Conservation (phyloP, 2,113 vertebrate genomes). For the Psilopsiagon aymara region DNA sequence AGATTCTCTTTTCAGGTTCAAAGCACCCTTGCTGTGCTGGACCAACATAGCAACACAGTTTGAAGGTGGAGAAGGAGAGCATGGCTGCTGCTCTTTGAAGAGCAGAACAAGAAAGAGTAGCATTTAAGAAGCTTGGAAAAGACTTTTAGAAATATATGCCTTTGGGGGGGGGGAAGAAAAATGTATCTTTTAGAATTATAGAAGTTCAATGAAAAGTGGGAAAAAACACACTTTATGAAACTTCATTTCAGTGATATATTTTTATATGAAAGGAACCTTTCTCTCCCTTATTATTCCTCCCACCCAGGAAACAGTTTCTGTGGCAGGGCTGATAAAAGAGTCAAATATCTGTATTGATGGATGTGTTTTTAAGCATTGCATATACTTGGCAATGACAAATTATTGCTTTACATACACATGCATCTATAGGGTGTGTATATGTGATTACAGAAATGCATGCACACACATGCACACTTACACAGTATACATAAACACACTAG, state of each 20-base stretch:
- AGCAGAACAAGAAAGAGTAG: conserved; percentile 65
- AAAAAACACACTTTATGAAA: conserved; percentile 41
- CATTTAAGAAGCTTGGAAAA: conserved; percentile 70
- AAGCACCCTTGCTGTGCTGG: conserved; percentile 69
- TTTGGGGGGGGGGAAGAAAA: not conserved
- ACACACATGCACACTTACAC: not conserved
- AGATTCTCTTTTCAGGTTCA: conserved; percentile 73
- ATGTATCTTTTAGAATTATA: conserved; percentile 1
- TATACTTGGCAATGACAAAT: not conserved
- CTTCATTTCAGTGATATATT: conserved; percentile 44
- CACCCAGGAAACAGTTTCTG: not conserved
- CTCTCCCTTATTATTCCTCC: conserved; percentile 21
- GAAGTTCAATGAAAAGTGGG: conserved; percentile 32
- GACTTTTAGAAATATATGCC: conserved; percentile 26
- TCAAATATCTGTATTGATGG: not conserved
- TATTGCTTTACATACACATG: not conserved
- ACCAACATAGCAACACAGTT: conserved; percentile 68
- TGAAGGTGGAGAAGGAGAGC: conserved; percentile 72
- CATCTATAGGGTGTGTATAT: not conserved
- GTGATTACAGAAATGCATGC: not conserved
- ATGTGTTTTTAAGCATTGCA: not conserved
- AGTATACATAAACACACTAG: not conserved
- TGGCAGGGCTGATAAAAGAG: not conserved
- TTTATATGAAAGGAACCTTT: conserved; percentile 47
- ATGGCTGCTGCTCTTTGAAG: conserved; percentile 75